These are phyloP conservation scores for Microplitis manilae DNA, from an alignment of 2,888 invertebrate genomes.

Conservation along the genomic window DNA sequence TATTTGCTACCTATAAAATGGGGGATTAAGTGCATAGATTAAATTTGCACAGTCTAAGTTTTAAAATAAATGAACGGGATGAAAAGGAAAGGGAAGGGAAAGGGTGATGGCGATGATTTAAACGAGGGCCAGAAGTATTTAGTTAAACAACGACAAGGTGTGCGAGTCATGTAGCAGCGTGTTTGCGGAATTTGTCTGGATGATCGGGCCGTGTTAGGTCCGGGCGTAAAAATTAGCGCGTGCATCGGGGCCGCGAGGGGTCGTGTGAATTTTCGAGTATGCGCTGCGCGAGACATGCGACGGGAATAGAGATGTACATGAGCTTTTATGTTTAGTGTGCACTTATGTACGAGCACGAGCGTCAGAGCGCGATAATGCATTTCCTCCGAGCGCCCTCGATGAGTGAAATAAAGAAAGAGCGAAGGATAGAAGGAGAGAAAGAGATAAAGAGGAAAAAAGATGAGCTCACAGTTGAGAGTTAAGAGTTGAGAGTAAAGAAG, in stretches of 20 bases:
- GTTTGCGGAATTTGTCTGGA: not conserved
- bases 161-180: not conserved
- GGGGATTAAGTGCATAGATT: conserved; percentile 50
- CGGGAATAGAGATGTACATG: conserved; percentile 21
- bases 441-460: not conserved
- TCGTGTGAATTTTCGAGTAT: conserved; percentile 43
- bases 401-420: not conserved
- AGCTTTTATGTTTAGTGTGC: conserved; percentile 34
- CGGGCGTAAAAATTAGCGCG: not conserved
- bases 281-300: conserved; percentile 9
- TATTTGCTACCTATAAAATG: conserved; percentile 52
- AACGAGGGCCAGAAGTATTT: not conserved
- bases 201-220: not conserved
- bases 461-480: conserved; percentile 11
- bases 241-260: conserved; percentile 25
- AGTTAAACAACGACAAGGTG: not conserved
- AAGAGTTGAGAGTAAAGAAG: not conserved
- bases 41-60: conserved; percentile 47
- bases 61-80: not conserved
- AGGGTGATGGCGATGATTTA: not conserved
- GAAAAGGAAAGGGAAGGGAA: conserved; percentile 6
- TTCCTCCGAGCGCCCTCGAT: conserved; percentile 36
- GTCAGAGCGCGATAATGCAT: conserved; percentile 54
- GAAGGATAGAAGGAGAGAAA: not conserved
- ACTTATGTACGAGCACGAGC: conserved; percentile 48